Evolutionary conservation across 2,888 invertebrate species (phyloP), one percentile per base, ranked within the genome.

Genomic region (Drosophila neonasuta): DNA sequence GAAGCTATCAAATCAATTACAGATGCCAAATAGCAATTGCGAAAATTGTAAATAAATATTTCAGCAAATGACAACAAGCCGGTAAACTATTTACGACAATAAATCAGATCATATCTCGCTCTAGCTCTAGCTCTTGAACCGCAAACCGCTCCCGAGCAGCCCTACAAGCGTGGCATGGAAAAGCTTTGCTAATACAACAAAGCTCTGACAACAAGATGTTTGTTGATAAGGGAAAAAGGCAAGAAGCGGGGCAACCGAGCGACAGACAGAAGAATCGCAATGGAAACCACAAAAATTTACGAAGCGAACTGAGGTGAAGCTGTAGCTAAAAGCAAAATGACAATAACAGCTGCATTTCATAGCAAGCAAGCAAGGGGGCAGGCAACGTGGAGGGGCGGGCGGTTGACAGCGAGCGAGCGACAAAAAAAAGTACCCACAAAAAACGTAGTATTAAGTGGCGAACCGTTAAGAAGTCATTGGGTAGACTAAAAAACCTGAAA

Each of bases 41-140:
- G 79, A 86, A 89, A 89, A 85, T 89, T 81, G 88, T 86, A 83
- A 88, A 89, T 88, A 85, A 87, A 89, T 88, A 89, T 86, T 85
- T 86, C 68, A 81, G 71, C 82, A 88, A 79, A 74, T 77, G 88
- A 80, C 69, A 70, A 80, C 60, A 66, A 74, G 68, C 65, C 68
- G 70, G 74, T 52, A 78, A 83, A 74, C 86, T 55, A 71, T 59
- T 65, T 62, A 55, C 66, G 42, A 55, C 70, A 68, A 86, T 86
- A 84, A 84, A 87, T 79, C 87, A 84, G 84, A 86, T 84, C 88
- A 87, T 87, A 87, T 86, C 84, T 63, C 24, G 24, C 24, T 24
- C 54, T 63, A 59, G 64, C 62, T 52, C 63, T 24, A 24, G 68
- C 50, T 42, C 34, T 49, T 15, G 24, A 24, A 9, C 34, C 56